A percentile compares a stretch with the other conserved stretches of the same genome.
Evolutionary conservation across 2,113 vertebrate genomes (phyloP).

Genomic region (Rhea pennata): DNA sequence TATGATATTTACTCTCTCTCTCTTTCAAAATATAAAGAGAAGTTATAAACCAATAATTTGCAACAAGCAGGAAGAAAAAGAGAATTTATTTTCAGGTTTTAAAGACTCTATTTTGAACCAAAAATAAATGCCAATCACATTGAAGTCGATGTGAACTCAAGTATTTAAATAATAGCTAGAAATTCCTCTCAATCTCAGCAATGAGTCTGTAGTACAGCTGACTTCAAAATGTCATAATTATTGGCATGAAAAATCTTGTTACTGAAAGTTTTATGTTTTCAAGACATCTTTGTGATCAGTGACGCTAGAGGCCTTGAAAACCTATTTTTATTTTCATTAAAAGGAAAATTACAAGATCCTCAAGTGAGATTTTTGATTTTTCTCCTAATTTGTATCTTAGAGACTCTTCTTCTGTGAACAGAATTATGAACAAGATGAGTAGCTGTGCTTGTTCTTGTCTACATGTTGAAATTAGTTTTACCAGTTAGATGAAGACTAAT

Average conservation of each 20-base stretch:
- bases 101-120: background rate
- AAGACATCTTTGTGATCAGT: background rate
- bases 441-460: background rate
- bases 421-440: background rate
- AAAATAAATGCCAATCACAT: background rate
- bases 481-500: background rate
- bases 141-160: background rate
- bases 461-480: background rate
- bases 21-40: background rate
- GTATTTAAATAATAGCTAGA: background rate
- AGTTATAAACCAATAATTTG: background rate
- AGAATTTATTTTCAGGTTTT: background rate
- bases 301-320: background rate
- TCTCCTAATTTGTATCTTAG: background rate
- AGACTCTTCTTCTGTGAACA: background rate
- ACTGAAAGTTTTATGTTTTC: background rate
- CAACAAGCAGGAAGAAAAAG: background rate
- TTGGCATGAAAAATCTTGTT: background rate
- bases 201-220: background rate
- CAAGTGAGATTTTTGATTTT: background rate
- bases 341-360: background rate
- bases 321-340: background rate
- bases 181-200: background rate
- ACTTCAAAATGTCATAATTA: background rate
- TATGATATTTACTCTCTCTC: background rate